phyloP scores from a whole-genome alignment of 2,113 vertebrate species.

The Silurus meridionalis region DNA sequence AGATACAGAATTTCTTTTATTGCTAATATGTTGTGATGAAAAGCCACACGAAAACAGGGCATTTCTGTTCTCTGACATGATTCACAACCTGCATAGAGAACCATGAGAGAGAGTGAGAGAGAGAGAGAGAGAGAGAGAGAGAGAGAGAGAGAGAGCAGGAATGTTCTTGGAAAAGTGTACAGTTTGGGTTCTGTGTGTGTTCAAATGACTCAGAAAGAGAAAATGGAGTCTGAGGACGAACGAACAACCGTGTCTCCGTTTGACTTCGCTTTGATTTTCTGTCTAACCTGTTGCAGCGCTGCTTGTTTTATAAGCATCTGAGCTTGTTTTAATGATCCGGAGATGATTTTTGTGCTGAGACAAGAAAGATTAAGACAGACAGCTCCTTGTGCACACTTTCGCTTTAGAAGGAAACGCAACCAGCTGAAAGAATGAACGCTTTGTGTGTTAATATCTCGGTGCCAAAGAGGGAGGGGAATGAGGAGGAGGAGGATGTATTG shows the following conservation, averaged over 20 bases:
- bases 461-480: constrained; percentile 29
- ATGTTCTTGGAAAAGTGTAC: constrained; percentile 52
- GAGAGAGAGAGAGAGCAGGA: constrained; percentile 45
- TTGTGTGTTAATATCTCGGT: constrained; percentile 33
- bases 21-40: background rate
- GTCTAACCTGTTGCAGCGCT: background rate
- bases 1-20: background rate
- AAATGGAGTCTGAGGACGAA: constrained; percentile 54
- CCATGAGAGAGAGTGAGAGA: background rate
- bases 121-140: background rate
- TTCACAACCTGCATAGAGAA: background rate
- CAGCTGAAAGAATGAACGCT: constrained; percentile 35
- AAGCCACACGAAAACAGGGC: background rate
- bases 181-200: constrained; percentile 66
- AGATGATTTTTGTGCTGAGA: background rate
- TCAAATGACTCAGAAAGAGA: constrained; percentile 73
- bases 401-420: constrained; percentile 26
- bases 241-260: constrained; percentile 1
- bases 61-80: background rate
- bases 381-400: constrained; percentile 24
- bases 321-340: background rate
- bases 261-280: background rate
- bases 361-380: background rate
- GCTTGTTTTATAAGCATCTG: background rate
- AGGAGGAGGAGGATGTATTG: constrained; percentile 43